Conservation (phyloP, 2,888 invertebrate species). For the Tenodera sinensis region DNA sequence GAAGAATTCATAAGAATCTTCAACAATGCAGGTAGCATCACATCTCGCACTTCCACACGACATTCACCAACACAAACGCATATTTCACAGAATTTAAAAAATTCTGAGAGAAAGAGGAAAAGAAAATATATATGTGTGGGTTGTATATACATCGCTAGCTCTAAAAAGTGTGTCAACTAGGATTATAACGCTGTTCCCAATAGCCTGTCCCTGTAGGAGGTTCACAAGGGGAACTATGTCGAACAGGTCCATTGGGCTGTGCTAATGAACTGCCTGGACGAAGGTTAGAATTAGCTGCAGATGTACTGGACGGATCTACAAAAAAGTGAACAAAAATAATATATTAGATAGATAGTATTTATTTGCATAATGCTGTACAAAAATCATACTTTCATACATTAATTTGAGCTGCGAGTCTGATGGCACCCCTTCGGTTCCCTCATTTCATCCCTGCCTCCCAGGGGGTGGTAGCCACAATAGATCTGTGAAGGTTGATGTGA, state of each 20-base stretch:
- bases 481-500: no score
- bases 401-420: no score
- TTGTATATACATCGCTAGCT: not conserved
- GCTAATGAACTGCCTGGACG: constrained; percentile 33
- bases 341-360: no score
- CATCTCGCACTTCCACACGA: not conserved
- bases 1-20: not conserved
- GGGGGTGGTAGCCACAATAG: no score
- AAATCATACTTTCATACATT: no score
- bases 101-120: not conserved
- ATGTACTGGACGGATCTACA: constrained; percentile 20
- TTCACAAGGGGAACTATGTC: constrained; percentile 35
- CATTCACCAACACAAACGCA: not conserved
- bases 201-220: constrained; percentile 26
- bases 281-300: constrained; percentile 20
- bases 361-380: no score
- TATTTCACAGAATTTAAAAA: not conserved
- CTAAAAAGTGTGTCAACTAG: constrained; percentile 28
- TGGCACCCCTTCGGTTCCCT: no score
- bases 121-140: not conserved
- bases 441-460: no score
- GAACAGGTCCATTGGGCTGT: constrained; percentile 37
- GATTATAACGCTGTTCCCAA: constrained; percentile 34
- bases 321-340: not conserved
- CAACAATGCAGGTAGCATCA: not conserved